Evolutionary conservation across 2,797 vertebrate genomes (phyloP).

Genomic region (Tragelaphus eurycerus): DNA sequence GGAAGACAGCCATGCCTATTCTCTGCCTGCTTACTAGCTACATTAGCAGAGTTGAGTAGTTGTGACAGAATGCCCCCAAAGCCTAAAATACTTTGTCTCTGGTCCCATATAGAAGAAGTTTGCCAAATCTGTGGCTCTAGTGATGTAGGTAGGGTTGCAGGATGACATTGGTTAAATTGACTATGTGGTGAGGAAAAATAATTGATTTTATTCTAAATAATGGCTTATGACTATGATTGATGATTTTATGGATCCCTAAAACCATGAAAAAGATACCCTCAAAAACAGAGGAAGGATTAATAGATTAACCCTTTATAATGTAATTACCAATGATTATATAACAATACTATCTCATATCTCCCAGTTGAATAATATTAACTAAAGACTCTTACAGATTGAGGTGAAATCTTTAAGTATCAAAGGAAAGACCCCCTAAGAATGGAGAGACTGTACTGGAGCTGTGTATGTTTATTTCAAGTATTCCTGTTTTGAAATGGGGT

Average conservation of each 20-base stretch:
- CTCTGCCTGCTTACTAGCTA: background rate
- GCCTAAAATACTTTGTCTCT: background rate
- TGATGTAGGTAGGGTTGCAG: background rate
- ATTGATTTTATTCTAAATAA: slow-evolving; percentile 12
- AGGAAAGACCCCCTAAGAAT: background rate
- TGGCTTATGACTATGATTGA: background rate
- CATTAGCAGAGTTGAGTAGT: background rate
- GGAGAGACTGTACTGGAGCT: background rate
- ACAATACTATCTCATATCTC: background rate
- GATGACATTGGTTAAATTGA: background rate
- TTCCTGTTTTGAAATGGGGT: background rate
- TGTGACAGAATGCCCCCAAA: background rate
- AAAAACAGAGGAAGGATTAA: background rate
- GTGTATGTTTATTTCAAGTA: background rate
- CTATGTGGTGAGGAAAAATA: background rate
- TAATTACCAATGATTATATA: slow-evolving; percentile 1
- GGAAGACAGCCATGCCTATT: background rate
- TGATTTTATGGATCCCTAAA: background rate
- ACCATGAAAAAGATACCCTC: background rate
- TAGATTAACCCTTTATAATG: background rate
- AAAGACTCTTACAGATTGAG: background rate
- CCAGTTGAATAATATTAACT: background rate
- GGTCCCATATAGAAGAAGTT: background rate
- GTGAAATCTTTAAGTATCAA: background rate
- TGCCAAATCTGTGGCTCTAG: background rate